Conservation (phyloP, 2,113 vertebrate genomes). For the Anoura caudifer region DNA sequence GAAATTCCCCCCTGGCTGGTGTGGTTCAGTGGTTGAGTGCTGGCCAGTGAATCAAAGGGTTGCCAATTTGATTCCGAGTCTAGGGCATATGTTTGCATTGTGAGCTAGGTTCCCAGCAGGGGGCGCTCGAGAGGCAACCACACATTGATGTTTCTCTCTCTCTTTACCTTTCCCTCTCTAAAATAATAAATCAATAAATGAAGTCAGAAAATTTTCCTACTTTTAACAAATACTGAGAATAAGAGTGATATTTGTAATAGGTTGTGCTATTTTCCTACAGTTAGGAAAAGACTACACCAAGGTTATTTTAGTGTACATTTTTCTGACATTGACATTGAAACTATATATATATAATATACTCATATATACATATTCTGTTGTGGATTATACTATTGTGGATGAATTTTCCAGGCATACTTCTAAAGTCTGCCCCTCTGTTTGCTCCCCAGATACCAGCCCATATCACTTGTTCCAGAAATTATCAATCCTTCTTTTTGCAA, state of each 20-base stretch:
- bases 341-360: not conserved
- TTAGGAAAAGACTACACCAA: not conserved
- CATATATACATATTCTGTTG: not conserved
- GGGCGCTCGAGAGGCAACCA: too few relatives aligned
- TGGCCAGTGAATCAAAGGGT: too few relatives aligned
- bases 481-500: not conserved
- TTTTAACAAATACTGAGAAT: not conserved
- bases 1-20: not conserved
- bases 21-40: too few relatives aligned
- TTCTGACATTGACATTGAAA: not conserved
- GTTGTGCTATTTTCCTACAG: not conserved
- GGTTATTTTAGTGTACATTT: not conserved
- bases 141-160: too few relatives aligned
- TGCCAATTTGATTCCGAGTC: too few relatives aligned
- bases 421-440: not conserved
- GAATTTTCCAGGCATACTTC: not conserved
- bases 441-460: not conserved
- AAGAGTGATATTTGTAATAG: not conserved
- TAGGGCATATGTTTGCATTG: too few relatives aligned
- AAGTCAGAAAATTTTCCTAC: not conserved
- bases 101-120: too few relatives aligned
- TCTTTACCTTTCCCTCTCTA: too few relatives aligned
- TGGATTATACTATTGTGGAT: not conserved
- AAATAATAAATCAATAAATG: too few relatives aligned
- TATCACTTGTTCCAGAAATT: not conserved